phyloP scores from a whole-genome alignment of 2,797 vertebrate species.

The Acrocephalus scirpaceus region DNA sequence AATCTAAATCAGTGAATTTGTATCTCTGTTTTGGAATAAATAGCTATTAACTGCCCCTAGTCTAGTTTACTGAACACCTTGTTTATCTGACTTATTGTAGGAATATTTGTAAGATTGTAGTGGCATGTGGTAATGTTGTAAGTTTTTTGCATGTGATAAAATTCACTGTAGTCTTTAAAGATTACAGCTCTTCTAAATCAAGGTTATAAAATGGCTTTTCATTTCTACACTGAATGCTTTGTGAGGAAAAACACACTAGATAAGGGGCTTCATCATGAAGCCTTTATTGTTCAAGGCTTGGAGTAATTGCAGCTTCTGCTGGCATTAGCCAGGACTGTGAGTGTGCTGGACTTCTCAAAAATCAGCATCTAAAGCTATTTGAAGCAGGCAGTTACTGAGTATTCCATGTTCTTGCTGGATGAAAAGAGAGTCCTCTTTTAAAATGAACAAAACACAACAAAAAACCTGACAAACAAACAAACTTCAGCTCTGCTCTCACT shows the following conservation, averaged over 20 bases:
- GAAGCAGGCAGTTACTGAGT: background rate
- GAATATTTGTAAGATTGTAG: background rate
- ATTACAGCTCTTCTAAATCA: background rate
- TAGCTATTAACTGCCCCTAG: background rate
- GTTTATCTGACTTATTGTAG: background rate
- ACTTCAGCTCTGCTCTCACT: background rate
- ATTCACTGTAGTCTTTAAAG: background rate
- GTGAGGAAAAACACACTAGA: background rate
- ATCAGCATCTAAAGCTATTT: background rate
- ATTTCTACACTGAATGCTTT: conserved; percentile 4
- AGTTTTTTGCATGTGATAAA: background rate
- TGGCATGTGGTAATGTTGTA: background rate
- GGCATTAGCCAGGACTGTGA: background rate
- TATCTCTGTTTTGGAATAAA: background rate
- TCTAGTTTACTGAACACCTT: background rate
- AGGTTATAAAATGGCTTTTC: conserved; percentile 20
- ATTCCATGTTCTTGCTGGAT: background rate
- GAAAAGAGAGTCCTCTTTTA: background rate
- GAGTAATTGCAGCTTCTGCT: conserved; percentile 12
- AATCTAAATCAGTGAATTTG: background rate
- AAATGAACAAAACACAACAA: background rate
- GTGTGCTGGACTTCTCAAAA: background rate
- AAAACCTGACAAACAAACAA: background rate
- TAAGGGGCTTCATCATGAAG: conserved; percentile 5
- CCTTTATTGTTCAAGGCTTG: conserved; percentile 1